Percentiles rank a stretch among this genome's conserved stretches.
These are phyloP conservation scores for Phalanger gymnotis DNA, from an alignment of 2,797 vertebrate species.

Conservation along the genomic window DNA sequence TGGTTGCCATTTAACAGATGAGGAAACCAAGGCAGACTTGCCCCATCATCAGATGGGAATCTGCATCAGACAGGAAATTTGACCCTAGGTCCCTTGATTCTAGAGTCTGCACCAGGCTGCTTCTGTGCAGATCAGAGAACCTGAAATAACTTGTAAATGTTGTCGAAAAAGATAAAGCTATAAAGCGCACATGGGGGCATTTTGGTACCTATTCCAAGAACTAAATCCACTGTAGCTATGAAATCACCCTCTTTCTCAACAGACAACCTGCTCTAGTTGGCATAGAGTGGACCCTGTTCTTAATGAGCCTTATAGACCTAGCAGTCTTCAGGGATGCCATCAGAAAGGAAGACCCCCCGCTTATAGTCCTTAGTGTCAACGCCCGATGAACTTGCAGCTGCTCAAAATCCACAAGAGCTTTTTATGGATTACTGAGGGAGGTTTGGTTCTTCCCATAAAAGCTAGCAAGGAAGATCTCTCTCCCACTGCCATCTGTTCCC, in stretches of 20 bases:
- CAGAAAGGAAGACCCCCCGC: neutral
- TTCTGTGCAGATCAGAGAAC: conserved; percentile 39
- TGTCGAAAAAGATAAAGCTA: neutral
- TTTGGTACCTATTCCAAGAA: neutral
- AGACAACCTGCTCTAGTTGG: conserved; percentile 27
- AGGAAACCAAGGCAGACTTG: neutral
- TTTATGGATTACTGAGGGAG: conserved; percentile 46
- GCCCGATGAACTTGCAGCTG: conserved; percentile 32
- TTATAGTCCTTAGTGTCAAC: conserved; percentile 22
- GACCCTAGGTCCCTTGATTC: neutral
- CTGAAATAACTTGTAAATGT: conserved; percentile 42
- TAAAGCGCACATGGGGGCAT: neutral
- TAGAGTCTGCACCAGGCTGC: neutral
- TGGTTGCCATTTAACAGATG: neutral
- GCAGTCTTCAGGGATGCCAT: neutral
- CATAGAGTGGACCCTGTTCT: conserved; percentile 28
- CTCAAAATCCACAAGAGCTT: conserved; percentile 13
- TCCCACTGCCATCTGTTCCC: conserved; percentile 20
- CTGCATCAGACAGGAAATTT: neutral
- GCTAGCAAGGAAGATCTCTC: conserved; percentile 48
- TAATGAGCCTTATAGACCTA: conserved; percentile 8
- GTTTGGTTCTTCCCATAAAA: conserved; percentile 37
- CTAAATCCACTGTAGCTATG: neutral
- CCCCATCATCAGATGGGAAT: neutral
- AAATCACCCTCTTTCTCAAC: conserved; percentile 39